Evolutionary conservation across 2,113 vertebrate genomes (phyloP).

Genomic region (Gobiocypris rarus): DNA sequence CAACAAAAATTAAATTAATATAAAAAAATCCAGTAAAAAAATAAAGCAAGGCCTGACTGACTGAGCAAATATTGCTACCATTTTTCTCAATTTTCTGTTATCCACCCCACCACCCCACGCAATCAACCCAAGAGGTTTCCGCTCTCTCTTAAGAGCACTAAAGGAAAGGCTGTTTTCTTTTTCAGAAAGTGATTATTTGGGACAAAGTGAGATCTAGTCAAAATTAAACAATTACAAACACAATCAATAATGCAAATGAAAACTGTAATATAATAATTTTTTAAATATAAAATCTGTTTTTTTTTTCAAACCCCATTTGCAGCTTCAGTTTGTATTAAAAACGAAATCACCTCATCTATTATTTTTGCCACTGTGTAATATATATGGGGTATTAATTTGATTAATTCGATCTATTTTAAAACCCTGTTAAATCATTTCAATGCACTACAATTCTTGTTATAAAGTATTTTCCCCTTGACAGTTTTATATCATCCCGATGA

Average conservation of each 20-base stretch:
- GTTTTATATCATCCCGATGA: not conserved
- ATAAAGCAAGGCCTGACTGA: not conserved
- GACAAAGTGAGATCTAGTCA: not conserved
- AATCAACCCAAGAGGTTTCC: not conserved
- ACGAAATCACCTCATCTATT: not conserved
- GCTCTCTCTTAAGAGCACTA: not conserved
- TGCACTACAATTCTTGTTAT: not conserved
- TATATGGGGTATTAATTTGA: too few species aligned
- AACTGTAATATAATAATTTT: not conserved
- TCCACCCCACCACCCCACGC: too few species aligned
- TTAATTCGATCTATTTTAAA: not conserved
- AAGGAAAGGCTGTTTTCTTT: not conserved
- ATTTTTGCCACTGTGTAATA: not conserved
- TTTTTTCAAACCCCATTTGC: not conserved
- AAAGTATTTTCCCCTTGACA: not conserved
- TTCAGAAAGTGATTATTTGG: constrained; percentile 25
- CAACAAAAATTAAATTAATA: too few species aligned
- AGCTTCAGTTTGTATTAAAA: not conserved
- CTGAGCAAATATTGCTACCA: not conserved
- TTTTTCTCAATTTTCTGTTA: not conserved
- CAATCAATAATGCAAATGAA: constrained; percentile 6
- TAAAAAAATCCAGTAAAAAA: not conserved
- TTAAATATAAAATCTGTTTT: not conserved
- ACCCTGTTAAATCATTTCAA: not conserved
- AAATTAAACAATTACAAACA: not conserved